Base-by-base conservation (phyloP, 2,888 invertebrate species). In the Ormyrus labotus region DNA sequence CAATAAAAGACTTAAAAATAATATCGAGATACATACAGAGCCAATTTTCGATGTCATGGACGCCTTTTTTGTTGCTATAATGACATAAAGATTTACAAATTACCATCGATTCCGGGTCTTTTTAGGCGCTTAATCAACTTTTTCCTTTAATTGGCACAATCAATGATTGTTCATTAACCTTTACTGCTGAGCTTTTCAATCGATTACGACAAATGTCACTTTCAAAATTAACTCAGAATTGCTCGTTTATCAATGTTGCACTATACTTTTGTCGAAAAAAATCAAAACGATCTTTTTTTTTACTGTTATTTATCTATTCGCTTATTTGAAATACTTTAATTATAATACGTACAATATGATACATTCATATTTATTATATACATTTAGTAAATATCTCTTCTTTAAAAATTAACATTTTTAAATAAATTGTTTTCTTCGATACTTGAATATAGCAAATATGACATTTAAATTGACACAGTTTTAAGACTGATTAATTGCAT, bases 1-100 rank as follows among this genome's bases (percentile, higher is more conserved):
- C 51, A 79, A 6, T 34, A 58, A 8, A 72, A 76, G 67, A 19
- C 61, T 69, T 57, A 67, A 61, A 67, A 76, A 67, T 76, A 80
- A 76, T 76, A 71, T 76, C 53, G 72, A 51, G 68, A 76, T 60
- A 79, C 69, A 80, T 57, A 60, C 70, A 67, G 34, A 80, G 5
- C 45, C 57, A 65, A 67, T 34, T 69, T 79, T 79, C 79, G 74
- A 79, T 79, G 69, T 79, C 79, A 79, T 79, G 74, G 74, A 64
- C 74, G 74, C 64, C 34, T 69, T 73, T 19, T 48, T 51, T 55
- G 48, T 67, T 74, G 10, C 13, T 63, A 47, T 47, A 47, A 53
- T 65, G 67, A 72, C 61, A 19, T 53, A 51, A 55, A 58, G 45
- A 64, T 47, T 69, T 73, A 73, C 51, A 70, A 63, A 79, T 79